Conservation (phyloP, 1,140 invertebrate species). For the Theocolax elegans region DNA sequence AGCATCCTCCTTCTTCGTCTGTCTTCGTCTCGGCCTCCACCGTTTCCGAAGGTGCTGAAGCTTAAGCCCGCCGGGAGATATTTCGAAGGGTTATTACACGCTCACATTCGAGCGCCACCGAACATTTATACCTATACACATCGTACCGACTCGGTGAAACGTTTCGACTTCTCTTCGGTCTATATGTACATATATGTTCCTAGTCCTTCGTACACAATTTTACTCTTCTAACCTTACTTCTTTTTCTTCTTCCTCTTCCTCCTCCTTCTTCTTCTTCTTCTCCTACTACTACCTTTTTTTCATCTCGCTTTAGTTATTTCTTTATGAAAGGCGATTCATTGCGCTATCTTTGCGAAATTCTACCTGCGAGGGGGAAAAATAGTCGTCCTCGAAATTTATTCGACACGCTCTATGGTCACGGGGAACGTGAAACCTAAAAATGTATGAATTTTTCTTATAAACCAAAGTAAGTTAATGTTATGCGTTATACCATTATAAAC, state of each 20-base stretch:
- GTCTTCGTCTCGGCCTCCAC: not conserved
- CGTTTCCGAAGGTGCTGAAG: conserved; percentile 13
- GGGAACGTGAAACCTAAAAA: too few relatives aligned
- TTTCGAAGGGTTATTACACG: conserved; percentile 38
- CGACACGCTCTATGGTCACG: too few relatives aligned
- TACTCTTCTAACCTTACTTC: not conserved
- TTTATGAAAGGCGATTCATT: too few relatives aligned
- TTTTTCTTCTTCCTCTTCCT: not conserved
- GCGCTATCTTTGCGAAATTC: too few relatives aligned
- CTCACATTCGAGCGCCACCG: not conserved
- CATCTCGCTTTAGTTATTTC: not conserved
- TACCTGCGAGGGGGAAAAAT: too few relatives aligned
- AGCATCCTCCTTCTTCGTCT: not conserved
- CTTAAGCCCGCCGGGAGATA: conserved; percentile 35
- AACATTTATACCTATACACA: not conserved
- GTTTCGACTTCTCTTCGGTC: too few relatives aligned
- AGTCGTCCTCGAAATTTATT: too few relatives aligned
- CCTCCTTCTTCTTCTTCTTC: not conserved
- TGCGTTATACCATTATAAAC: too few relatives aligned
- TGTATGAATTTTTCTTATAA: too few relatives aligned
- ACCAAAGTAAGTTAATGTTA: too few relatives aligned
- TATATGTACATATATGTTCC: not conserved
- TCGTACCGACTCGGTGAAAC: too few relatives aligned
- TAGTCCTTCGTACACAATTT: not conserved
- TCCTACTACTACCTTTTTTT: not conserved